These are phyloP conservation scores for Stenodera caucasica DNA, from an alignment of 2,888 invertebrate genomes.

Conservation along the genomic window DNA sequence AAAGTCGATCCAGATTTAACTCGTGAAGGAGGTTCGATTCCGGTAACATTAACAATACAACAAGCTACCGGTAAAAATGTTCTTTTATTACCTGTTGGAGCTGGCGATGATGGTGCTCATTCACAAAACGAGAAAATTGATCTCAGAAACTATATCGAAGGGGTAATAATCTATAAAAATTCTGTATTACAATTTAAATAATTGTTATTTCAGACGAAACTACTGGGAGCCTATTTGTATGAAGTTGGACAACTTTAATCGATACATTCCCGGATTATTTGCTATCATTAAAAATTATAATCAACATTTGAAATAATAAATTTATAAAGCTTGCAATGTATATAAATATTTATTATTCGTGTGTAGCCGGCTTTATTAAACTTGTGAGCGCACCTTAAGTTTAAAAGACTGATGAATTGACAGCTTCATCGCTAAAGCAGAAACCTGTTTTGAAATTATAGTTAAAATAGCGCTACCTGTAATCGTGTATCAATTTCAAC, in stretches of 20 bases:
- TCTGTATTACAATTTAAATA: no score
- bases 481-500: not conserved
- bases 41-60: conserved; percentile 91
- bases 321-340: no score
- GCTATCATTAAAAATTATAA: not conserved
- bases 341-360: no score
- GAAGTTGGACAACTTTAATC: conserved; percentile 61
- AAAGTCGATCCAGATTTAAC: conserved; percentile 91
- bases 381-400: not conserved
- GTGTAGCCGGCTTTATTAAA: not conserved
- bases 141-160: conserved; percentile 89
- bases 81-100: conserved; percentile 91
- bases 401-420: not conserved
- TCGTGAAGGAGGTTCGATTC: conserved; percentile 97
- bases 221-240: conserved; percentile 86
- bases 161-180: conserved; percentile 64
- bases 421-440: not conserved
- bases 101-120: conserved; percentile 97
- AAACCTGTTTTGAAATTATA: not conserved
- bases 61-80: conserved; percentile 93
- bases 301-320: not conserved
- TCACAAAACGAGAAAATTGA: conserved; percentile 98
- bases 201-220: conserved; percentile 65
- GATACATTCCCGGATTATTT: not conserved
- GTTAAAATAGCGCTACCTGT: not conserved